Evolutionary conservation across 2,888 invertebrate genomes (phyloP).

Genomic region (Phania funesta): DNA sequence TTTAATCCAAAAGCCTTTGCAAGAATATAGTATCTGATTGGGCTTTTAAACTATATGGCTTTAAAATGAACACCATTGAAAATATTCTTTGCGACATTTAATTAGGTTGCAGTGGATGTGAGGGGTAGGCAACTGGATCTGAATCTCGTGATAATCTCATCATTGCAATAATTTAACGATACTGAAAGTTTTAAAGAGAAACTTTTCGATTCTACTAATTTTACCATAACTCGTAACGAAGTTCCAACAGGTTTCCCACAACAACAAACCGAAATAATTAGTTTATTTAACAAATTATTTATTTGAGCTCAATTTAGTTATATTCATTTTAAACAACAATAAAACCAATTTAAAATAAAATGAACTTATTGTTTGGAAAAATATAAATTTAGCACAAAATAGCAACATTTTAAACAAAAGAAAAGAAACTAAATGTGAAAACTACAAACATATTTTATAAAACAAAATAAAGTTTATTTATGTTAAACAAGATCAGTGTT

Average conservation of each 20-base stretch:
- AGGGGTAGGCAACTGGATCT: no score
- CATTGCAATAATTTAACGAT: no score
- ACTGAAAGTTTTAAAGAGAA: no score
- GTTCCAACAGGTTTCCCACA: slow-evolving; percentile 26
- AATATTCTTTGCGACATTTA: no score
- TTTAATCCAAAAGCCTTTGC: no score
- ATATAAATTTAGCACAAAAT: slow-evolving; percentile 30
- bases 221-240: background rate
- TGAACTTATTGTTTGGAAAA: slow-evolving; percentile 48
- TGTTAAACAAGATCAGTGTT: slow-evolving; percentile 23
- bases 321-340: slow-evolving; percentile 43
- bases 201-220: background rate
- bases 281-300: slow-evolving; percentile 53
- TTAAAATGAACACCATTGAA: no score
- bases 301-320: background rate
- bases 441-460: slow-evolving; percentile 7
- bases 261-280: slow-evolving; percentile 41
- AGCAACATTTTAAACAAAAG: background rate
- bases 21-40: no score
- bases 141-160: no score
- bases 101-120: no score
- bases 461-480: slow-evolving; percentile 24
- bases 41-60: no score
- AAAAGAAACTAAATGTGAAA: background rate
- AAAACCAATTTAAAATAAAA: slow-evolving; percentile 41